Percentiles rank a stretch among this genome's conserved stretches.
These are phyloP conservation scores for Alaudala cheleensis DNA, from an alignment of 2,113 vertebrate genomes.

Conservation along the genomic window DNA sequence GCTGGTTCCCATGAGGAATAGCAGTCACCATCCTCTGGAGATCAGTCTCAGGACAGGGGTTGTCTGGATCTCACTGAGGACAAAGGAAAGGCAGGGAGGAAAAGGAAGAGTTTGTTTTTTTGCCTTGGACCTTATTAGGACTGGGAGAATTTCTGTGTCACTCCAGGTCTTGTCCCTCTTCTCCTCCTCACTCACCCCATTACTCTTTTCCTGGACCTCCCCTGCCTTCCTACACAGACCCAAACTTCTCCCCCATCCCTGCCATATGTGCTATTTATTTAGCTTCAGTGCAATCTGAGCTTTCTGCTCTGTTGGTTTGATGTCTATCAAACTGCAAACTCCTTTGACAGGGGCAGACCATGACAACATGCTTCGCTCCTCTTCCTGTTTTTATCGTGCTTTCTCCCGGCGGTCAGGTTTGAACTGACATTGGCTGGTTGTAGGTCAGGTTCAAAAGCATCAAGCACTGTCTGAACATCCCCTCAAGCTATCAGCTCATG, in stretches of 20 bases:
- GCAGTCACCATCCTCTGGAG: no score
- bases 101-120: neutral
- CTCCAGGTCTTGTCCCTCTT: neutral
- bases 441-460: constrained; percentile 51
- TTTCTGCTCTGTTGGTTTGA: constrained; percentile 35
- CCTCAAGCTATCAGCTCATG: constrained; percentile 5
- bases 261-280: neutral
- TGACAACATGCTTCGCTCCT: neutral
- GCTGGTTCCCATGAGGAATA: neutral
- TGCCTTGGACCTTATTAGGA: neutral
- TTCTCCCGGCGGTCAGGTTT: neutral
- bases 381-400: neutral
- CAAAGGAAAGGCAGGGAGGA: neutral
- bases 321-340: neutral
- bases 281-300: neutral
- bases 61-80: neutral
- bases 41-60: neutral
- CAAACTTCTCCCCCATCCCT: fast-evolving
- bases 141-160: fast-evolving
- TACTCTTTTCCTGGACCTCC: neutral
- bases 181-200: neutral
- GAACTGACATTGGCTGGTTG: constrained; percentile 27
- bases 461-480: constrained; percentile 24
- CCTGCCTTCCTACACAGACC: neutral
- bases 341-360: constrained; percentile 14